Base-by-base conservation (phyloP, 2,888 invertebrate species). In the Stratiomys singularior region DNA sequence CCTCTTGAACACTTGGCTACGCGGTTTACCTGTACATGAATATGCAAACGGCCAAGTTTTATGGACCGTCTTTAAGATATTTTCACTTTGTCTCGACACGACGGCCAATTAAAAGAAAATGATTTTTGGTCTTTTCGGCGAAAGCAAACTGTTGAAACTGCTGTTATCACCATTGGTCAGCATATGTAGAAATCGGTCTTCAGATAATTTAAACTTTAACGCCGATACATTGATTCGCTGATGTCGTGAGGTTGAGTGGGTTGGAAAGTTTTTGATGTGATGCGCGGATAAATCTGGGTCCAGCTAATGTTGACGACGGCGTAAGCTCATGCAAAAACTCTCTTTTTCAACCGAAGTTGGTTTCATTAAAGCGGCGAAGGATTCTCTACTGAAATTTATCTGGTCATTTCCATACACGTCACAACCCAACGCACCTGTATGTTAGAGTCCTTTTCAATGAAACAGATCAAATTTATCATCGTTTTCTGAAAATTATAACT, bases 81-180 rank as follows among this genome's bases (percentile, higher is more conserved):
- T 66, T 66, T 37, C 66, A 66, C 37, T 66, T 66, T 66, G 66
- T 66, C 37, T 7, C 37, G 11, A 72, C 71, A 72, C 56, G 71
- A 72, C 28, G 30, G 52, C 71, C 71, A 72, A 72, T 72, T 72
- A 72, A 72, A 52, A 18, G 71, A 18, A 44, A 72, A 56, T 72
- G 30, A 66, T 63, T 66, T 37, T 66, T 72, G 30, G 37, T 63
- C 37, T 37, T 66, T 66, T 37, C 28, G 30, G 66, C 66, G 66
- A 66, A 66, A 37, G 66, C 66, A 66, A 66, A 13, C 30, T 30
- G 66, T 66, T 66, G 18, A 66, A 66, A 9, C 37, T 3, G 27
- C 66, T 66, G 25, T 66, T 66, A 27, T 18, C 66, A 18, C 21
- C 18, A 66, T 66, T 37, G 27, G 66, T 30, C 52, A n/a, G 52